Percentiles rank a stretch among this genome's conserved stretches.
Conservation (phyloP, 2,888 invertebrate genomes). For the Stratiomys singularior region DNA sequence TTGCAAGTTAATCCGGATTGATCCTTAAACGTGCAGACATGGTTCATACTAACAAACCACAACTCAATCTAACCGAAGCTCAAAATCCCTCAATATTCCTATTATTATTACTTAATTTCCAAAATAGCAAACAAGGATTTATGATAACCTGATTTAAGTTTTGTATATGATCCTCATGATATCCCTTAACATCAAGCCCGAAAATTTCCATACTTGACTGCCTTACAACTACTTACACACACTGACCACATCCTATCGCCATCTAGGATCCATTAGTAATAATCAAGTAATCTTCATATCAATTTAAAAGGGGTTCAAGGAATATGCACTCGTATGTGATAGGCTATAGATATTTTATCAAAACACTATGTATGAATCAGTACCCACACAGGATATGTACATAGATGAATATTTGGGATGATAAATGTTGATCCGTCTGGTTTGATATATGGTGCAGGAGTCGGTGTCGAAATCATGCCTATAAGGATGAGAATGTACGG, state of each 20-base stretch:
- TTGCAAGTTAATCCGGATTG: too few species aligned
- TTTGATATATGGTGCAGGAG: background rate
- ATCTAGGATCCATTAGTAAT: slow-evolving; percentile 33
- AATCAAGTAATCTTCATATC: slow-evolving; percentile 44
- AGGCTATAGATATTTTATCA: background rate
- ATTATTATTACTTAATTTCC: background rate
- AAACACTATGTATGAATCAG: background rate
- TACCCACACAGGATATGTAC: background rate
- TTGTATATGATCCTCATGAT: background rate
- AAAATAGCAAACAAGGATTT: background rate
- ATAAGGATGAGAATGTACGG: too few species aligned
- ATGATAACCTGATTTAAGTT: background rate
- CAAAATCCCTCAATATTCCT: background rate
- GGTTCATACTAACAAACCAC: too few species aligned
- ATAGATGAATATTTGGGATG: background rate
- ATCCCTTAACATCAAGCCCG: background rate
- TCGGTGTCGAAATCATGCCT: background rate
- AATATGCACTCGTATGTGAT: background rate
- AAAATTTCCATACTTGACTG: slow-evolving; percentile 2
- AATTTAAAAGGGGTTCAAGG: slow-evolving; percentile 37
- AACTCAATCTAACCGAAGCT: too few species aligned
- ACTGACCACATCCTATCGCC: background rate
- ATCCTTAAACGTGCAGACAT: too few species aligned
- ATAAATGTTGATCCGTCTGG: background rate
- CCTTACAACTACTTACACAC: too few species aligned